Conservation (phyloP, 2,113 vertebrate species). For the Perca fluviatilis region DNA sequence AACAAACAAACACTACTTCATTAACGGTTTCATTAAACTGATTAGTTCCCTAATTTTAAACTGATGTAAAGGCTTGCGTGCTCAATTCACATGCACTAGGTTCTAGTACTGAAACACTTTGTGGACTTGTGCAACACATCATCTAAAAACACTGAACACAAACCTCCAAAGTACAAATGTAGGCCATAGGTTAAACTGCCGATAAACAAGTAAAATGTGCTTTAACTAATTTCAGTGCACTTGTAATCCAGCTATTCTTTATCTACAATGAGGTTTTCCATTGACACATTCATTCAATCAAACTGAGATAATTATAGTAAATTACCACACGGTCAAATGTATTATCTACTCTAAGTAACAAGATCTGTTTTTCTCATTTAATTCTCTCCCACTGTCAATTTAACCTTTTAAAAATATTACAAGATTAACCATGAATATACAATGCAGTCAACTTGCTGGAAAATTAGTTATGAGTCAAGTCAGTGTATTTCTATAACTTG, state of each 20-base stretch:
- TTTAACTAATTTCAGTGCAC: neutral
- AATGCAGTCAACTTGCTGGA: neutral
- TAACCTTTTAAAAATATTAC: neutral
- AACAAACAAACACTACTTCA: neutral
- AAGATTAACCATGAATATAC: neutral
- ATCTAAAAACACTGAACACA: slow-evolving; percentile 16
- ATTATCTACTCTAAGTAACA: neutral
- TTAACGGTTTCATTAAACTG: neutral
- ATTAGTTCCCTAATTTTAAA: neutral
- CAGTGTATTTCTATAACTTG: neutral
- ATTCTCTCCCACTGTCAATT: neutral
- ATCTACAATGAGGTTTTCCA: neutral
- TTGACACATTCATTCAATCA: slow-evolving; percentile 10
- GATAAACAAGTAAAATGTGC: slow-evolving; percentile 15
- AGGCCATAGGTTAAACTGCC: slow-evolving; percentile 49
- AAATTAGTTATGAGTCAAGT: neutral
- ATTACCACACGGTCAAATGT: neutral
- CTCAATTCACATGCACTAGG: neutral
- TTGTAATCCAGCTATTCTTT: neutral
- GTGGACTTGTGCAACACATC: slow-evolving; percentile 42
- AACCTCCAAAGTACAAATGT: slow-evolving; percentile 26
- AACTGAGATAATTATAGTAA: neutral
- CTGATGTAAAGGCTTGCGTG: neutral
- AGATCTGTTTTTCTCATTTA: neutral
- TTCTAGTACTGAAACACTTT: neutral